Base-by-base conservation (phyloP, 2,888 invertebrate genomes). In the Agonopterix subpropinquella region DNA sequence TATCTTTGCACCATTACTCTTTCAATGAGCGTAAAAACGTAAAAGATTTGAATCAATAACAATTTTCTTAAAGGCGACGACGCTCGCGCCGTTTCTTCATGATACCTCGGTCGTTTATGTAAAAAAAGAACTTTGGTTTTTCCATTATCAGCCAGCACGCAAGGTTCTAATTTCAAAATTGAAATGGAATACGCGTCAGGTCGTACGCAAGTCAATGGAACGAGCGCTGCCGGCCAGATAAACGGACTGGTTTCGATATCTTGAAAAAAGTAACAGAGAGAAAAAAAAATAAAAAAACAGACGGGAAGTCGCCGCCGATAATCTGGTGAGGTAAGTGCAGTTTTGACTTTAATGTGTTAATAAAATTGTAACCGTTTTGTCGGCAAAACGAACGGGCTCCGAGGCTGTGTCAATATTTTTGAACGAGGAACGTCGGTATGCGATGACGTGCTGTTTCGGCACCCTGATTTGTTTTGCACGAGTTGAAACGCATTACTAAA, bases 311-410 rank as follows among this genome's bases (percentile, higher is more conserved):
- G 68, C 70, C 70, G 65, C 73, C 71, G 86, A 86, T 87, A 84
- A 86, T 86, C 86, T 80, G 73, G 70, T 69, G 70, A 70, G 72
- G 80, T 84, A 84, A 84, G 77, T 86, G 86, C 86, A 80, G 82
- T 84, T 85, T 83, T 85, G 82, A 85, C 83, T 86, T 84, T 83
- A 82, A 87, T 83, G 86, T 86, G 85, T 85, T 84, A 85, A 86
- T 87, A 84, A 85, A 86, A 84, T 73, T 81, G 83, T 84, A 81
- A 81, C 69, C 82, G 78, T 85, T 85, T 84, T 83, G 84, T 82
- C 80, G 76, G 78, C 77, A 58, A 73, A 80, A 73, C 71, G 63
- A 58, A 64, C 61, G 57, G 55, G 53, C 61, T 57, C 64, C 64
- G 67, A 62, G 65, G 9, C n/a, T n/a, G 39, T 70, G 68, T 73